Conservation (phyloP, 2,888 invertebrate genomes). For the Gastrophysa polygoni region DNA sequence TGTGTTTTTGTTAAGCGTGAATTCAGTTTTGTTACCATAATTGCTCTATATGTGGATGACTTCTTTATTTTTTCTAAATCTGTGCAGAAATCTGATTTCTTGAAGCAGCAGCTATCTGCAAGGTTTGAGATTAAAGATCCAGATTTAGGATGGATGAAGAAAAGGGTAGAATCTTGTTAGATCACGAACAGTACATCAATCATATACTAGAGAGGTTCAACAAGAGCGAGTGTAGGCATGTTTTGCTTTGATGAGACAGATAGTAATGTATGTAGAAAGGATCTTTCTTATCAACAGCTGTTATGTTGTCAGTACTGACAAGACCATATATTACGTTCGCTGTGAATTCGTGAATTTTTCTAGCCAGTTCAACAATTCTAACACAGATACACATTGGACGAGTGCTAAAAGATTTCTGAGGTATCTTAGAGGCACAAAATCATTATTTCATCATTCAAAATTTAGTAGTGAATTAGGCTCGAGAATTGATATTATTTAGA, state of each 20-base stretch:
- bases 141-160: constrained; percentile 23
- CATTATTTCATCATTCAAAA: neutral
- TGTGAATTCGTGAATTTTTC: constrained; percentile 37
- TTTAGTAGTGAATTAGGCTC: constrained; percentile 35
- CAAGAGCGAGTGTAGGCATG: constrained; percentile 24
- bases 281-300: constrained; percentile 29
- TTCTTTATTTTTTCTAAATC: constrained; percentile 38
- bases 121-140: constrained; percentile 31
- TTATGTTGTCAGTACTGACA: constrained; percentile 17
- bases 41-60: constrained; percentile 36
- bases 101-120: constrained; percentile 29
- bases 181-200: constrained; percentile 33
- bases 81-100: constrained; percentile 16
- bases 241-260: constrained; percentile 9
- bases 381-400: constrained; percentile 34
- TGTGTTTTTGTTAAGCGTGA: constrained; percentile 34
- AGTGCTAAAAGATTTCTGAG: constrained; percentile 21
- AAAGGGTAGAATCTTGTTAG: constrained; percentile 23
- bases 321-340: constrained; percentile 30
- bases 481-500: constrained; percentile 39
- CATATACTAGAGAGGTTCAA: constrained; percentile 24
- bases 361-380: constrained; percentile 31
- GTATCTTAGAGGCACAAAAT: constrained; percentile 22
- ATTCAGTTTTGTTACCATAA: constrained; percentile 24
- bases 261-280: constrained; percentile 1